Conservation (phyloP, 2,888 invertebrate species). For the Tryphoninae sp. region DNA sequence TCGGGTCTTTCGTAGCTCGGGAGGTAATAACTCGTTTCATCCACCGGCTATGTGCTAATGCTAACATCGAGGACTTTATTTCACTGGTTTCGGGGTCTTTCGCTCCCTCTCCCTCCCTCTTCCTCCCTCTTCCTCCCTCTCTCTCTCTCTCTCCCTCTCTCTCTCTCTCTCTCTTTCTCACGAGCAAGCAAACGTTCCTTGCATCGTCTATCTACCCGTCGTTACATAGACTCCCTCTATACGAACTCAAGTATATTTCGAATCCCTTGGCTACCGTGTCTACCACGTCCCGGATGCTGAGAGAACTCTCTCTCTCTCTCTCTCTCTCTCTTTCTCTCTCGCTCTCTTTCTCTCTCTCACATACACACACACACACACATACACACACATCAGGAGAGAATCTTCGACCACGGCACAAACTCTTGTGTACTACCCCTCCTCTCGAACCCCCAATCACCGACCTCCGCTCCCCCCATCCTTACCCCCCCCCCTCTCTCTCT, state of each 20-base stretch:
- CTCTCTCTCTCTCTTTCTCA: not conserved
- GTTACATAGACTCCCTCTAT: not conserved
- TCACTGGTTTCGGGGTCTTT: not conserved
- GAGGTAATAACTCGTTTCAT: too few species aligned
- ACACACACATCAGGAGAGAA: constrained; percentile 11
- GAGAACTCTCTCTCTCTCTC: constrained; percentile 19
- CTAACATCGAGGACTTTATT: not conserved
- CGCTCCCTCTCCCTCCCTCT: not conserved
- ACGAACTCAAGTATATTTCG: constrained; percentile 48
- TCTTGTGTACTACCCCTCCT: not conserved
- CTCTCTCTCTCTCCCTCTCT: not conserved
- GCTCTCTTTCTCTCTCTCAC: not conserved
- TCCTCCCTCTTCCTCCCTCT: not conserved
- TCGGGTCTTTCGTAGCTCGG: too few species aligned
- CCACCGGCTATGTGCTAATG: not conserved
- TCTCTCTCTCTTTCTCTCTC: not conserved
- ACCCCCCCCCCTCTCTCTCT: not conserved
- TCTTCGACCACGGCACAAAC: not conserved
- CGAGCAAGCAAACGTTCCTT: not conserved
- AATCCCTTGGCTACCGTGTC: constrained; percentile 51
- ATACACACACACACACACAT: too few species aligned
- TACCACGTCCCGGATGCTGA: constrained; percentile 50
- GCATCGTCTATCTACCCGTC: not conserved
- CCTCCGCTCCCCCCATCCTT: not conserved
- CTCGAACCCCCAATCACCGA: too few species aligned